Base-by-base conservation (phyloP, 2,888 invertebrate genomes). In the Amphipyra berbera region DNA sequence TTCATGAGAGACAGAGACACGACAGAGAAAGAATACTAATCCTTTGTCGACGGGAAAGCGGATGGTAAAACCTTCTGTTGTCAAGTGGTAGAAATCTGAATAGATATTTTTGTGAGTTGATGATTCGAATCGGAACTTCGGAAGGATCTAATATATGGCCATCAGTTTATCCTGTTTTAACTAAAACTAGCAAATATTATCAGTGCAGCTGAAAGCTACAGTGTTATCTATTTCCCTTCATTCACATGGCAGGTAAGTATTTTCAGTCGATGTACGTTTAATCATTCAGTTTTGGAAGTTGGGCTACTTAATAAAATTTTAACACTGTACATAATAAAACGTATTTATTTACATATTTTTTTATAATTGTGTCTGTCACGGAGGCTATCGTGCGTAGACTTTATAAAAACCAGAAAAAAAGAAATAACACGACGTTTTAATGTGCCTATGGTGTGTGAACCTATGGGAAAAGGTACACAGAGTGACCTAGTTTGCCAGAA, bases 1-100 rank as follows among this genome's bases (percentile, higher is more conserved):
- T 78, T 65, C 67, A 76, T 70, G 73, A 76, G 69, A 55, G 14
- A 37, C 62, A 52, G 35, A 52, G 2, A 49, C 41, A 54, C 9
- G 45, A 69, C 75, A 61, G 35, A 27, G 38, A 55, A 41, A 53
- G 77, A 78, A 77, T 78, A 78, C 73, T 69, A 77, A 77, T 78
- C 68, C 46, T 58, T 30, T 0, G 52, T 33, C 45, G 50, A 9
- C 52, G 64, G 38, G 77, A 77, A 77, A 77, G 76, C 58, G 46
- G 52, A 64, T 57, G 42, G 44, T 38, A 53, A 57, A 46, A 47
- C 40, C 35, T 64, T 60, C 12, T 14, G 67, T 58, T 33, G 30
- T 33, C 48, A 55, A 70, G 44, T 62, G 21, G 42, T 62, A 65
- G 61, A 63, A 68, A 73, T 61, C 46, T 57, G 45, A 62, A 52